Base-by-base conservation (phyloP, 2,113 vertebrate genomes). In the Passer domesticus region DNA sequence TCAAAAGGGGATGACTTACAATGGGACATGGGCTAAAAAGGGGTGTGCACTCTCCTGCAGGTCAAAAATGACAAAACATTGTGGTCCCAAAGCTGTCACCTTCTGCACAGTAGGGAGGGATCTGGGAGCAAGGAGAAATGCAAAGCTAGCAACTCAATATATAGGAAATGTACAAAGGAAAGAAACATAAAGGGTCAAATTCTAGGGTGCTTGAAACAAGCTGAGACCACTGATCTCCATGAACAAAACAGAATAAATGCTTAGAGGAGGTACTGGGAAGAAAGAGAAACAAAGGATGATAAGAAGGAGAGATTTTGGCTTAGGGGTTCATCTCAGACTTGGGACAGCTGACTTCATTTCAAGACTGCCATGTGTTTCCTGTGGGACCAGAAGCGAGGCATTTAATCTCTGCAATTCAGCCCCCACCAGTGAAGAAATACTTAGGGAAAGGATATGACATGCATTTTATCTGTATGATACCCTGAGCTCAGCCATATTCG, bases 1-100 rank as follows among this genome's bases (percentile, higher is more conserved):
- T 97, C 93, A 94, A 94, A 97, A 96, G 79, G 78, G 82, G 58
- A 24, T 86, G 81, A 68, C 31, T 89, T 75, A 97, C 96, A 97
- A 97, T 93, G 83, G 62, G 64, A 64, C 67, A 25, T 19, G 33
- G 81, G 52, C 93, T 94, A 77, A 87, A 92, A 94, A 94, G 89
- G 69, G 85, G 85, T 83, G 80, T 86, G 89, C 56, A 15, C 87
- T 74, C 72, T 77, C 78, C 76, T 58, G 78, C 24, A 66, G 95
- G 94, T 97, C 93, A 96, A 52, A 93, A 94, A 73, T 44, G 56
- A 96, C 94, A 97, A 95, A 96, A 92, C 66, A 27, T 6, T 80
- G 73, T 59, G 52, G 69, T 92, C 93, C 89, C 6, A 5, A 86
- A 72, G 72, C 87, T 79, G 89, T 84, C 91, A 90, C 84, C 84